Conservation (phyloP, 92 coral and sea anemone genomes). For the Bergia sp. region DNA sequence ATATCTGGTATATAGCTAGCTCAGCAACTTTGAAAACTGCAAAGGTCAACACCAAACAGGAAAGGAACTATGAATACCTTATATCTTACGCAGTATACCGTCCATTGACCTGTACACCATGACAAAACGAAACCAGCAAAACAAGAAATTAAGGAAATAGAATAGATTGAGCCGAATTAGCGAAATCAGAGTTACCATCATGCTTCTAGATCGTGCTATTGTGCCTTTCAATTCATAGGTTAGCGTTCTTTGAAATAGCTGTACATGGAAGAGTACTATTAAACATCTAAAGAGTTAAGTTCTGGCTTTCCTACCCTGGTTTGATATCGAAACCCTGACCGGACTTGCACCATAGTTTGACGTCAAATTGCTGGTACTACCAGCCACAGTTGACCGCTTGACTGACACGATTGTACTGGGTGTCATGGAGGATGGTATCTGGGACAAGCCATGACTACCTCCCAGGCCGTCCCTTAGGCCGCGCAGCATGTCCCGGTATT, state of each 20-base stretch:
- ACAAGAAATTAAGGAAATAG: too few species aligned
- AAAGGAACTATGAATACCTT: too few species aligned
- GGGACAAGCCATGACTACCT: conserved; percentile 79
- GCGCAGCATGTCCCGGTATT: conserved; percentile 98
- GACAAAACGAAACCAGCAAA: too few species aligned
- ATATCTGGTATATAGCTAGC: too few species aligned
- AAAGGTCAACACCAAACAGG: too few species aligned
- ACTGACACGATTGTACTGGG: conserved; percentile 64
- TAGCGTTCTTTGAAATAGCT: not conserved
- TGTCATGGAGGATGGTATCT: conserved; percentile 57
- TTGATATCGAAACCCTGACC: conserved; percentile 71
- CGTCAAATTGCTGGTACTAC: conserved; percentile 81
- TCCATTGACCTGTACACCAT: too few species aligned
- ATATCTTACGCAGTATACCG: too few species aligned
- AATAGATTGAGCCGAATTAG: not conserved
- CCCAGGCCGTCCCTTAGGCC: conserved; percentile 91
- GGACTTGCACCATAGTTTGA: conserved; percentile 67
- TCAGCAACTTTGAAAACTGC: too few species aligned
- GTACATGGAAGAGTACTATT: not conserved
- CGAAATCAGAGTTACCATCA: not conserved
- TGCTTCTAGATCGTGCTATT: not conserved
- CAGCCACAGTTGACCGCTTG: conserved; percentile 64
- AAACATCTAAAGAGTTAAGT: not conserved
- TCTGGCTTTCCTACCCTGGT: conserved; percentile 66
- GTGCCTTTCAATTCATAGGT: too few species aligned